Evolutionary conservation across 2,113 vertebrate genomes (phyloP).

Genomic region (Strix aluco): DNA sequence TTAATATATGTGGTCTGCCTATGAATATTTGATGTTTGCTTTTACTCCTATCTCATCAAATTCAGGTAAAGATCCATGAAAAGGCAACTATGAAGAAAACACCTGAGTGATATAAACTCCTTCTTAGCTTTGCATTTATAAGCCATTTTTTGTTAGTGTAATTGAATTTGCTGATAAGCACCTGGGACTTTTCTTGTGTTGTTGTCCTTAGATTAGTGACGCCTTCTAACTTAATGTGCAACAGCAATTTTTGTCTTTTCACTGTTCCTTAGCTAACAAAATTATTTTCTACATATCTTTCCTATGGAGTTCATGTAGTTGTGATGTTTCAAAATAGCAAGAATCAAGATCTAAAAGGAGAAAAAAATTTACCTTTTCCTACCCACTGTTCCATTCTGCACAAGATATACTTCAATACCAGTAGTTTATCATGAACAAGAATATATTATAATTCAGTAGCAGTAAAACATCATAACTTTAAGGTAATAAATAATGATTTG

Average conservation of each 20-base stretch:
- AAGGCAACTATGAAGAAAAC: neutral
- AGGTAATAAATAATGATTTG: neutral
- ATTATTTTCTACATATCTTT: conserved; percentile 29
- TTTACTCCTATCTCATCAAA: conserved; percentile 62
- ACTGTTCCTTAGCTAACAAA: conserved; percentile 35
- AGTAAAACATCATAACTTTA: neutral
- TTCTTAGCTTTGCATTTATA: conserved; percentile 55
- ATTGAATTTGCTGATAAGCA: conserved; percentile 73
- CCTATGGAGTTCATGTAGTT: neutral
- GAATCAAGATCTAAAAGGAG: neutral
- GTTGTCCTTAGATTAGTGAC: conserved; percentile 48
- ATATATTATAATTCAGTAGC: neutral
- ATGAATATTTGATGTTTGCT: conserved; percentile 56
- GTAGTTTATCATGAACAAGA: neutral
- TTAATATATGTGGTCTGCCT: conserved; percentile 58
- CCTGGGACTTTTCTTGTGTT: conserved; percentile 27
- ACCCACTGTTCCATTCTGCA: neutral
- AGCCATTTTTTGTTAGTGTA: conserved; percentile 44
- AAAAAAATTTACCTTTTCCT: neutral
- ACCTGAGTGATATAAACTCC: conserved; percentile 12
- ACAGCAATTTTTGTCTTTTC: conserved; percentile 12
- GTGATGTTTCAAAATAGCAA: neutral
- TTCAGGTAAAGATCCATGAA: conserved; percentile 47
- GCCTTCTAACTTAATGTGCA: conserved; percentile 14
- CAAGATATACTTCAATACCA: neutral